These are phyloP conservation scores for Andrena camellia DNA, from an alignment of 2,888 invertebrate species.

Conservation along the genomic window DNA sequence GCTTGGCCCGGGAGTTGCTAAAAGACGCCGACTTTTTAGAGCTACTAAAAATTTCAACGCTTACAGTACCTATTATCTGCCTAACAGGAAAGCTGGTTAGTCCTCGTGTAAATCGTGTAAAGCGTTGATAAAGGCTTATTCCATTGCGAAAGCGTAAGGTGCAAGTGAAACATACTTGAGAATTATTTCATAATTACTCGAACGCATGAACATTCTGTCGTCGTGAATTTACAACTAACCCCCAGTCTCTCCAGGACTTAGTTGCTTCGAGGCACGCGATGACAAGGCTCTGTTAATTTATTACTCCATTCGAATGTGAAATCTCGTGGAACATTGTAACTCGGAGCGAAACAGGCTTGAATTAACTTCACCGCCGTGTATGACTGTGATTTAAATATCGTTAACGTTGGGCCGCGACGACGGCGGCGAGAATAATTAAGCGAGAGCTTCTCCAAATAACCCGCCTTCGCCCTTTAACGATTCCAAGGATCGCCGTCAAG, in stretches of 20 bases:
- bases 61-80: background rate
- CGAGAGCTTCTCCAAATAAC: background rate
- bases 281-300: slow-evolving; percentile 9
- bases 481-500: slow-evolving; percentile 45
- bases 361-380: background rate
- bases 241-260: background rate
- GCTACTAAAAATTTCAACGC: slow-evolving; percentile 11
- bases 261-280: slow-evolving; percentile 7
- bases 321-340: background rate
- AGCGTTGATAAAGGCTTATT: background rate
- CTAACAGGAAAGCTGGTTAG: background rate
- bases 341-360: background rate
- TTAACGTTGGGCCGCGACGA: background rate
- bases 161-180: background rate
- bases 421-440: background rate
- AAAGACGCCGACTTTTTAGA: background rate
- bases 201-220: background rate
- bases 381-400: background rate
- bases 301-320: background rate
- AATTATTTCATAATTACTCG: background rate
- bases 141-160: background rate
- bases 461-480: background rate
- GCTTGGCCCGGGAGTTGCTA: background rate
- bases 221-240: background rate
- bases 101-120: background rate